Evolutionary conservation across 2,113 vertebrate species (phyloP).

Genomic region (Neolamprologus caudopunctatus): DNA sequence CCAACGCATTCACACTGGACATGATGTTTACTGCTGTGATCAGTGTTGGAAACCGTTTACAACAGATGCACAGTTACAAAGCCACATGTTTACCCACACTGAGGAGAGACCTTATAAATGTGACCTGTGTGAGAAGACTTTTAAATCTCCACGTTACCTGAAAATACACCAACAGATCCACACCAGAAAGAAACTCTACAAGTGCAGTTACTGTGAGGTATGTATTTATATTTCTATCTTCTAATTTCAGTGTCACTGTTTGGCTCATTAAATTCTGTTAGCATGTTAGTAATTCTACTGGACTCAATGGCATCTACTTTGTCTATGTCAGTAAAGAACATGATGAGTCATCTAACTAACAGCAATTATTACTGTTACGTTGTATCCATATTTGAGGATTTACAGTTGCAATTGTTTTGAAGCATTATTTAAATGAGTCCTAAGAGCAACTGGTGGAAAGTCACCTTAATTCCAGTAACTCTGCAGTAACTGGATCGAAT

Average conservation of each 20-base stretch:
- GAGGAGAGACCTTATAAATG: not conserved
- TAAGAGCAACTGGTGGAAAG: too few species aligned
- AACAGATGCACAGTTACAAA: not conserved
- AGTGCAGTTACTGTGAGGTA: not conserved
- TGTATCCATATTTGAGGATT: too few species aligned
- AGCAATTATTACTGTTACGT: too few species aligned
- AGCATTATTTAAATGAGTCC: too few species aligned
- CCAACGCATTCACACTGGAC: not conserved
- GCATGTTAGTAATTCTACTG: too few species aligned
- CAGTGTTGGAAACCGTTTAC: not conserved
- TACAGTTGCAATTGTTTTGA: too few species aligned
- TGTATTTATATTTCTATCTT: not conserved
- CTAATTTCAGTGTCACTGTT: too few species aligned
- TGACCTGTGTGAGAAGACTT: not conserved
- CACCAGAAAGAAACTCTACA: not conserved
- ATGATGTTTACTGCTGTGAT: not conserved
- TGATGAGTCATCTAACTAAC: rapidly evolving
- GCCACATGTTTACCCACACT: not conserved
- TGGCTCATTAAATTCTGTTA: too few species aligned
- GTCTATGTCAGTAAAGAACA: too few species aligned
- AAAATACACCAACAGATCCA: not conserved
- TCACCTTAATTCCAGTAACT: too few species aligned
- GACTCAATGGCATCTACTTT: too few species aligned
- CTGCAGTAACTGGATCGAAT: too few species aligned
- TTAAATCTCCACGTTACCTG: not conserved